phyloP scores from a whole-genome alignment of 2,113 vertebrate genomes.

The Ailurus styani region DNA sequence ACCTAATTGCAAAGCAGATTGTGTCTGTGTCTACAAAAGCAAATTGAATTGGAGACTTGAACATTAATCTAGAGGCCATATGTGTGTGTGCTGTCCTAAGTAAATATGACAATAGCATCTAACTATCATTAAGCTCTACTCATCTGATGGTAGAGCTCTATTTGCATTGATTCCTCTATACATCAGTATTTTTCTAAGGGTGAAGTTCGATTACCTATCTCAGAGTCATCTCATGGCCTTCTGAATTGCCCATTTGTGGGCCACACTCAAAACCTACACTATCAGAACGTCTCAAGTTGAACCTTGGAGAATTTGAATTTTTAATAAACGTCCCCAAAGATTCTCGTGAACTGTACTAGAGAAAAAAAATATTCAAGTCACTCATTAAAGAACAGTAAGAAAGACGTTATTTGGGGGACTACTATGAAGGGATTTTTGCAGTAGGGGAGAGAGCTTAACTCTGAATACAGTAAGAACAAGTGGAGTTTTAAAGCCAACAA shows the following conservation, averaged over 20 bases:
- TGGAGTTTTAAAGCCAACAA: neutral
- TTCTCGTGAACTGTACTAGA: neutral
- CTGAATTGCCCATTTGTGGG: neutral
- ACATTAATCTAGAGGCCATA: conserved; percentile 67
- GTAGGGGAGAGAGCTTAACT: neutral
- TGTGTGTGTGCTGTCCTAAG: conserved; percentile 55
- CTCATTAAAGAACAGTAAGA: neutral
- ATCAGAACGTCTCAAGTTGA: neutral
- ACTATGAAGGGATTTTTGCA: neutral
- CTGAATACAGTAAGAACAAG: neutral
- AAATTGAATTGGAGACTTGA: conserved; percentile 65
- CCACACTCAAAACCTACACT: neutral
- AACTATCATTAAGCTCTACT: conserved; percentile 17
- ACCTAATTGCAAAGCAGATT: conserved; percentile 72
- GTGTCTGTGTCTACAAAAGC: conserved; percentile 62
- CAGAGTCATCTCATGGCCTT: neutral
- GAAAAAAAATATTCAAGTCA: neutral
- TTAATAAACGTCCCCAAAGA: neutral
- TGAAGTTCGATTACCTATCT: neutral
- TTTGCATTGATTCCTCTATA: neutral
- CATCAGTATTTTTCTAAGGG: neutral
- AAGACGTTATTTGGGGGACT: neutral
- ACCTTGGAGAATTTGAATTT: neutral
- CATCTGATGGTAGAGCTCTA: neutral
- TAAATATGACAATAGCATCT: conserved; percentile 60